Conservation (phyloP, 2,888 invertebrate genomes). For the Hypena proboscidalis region DNA sequence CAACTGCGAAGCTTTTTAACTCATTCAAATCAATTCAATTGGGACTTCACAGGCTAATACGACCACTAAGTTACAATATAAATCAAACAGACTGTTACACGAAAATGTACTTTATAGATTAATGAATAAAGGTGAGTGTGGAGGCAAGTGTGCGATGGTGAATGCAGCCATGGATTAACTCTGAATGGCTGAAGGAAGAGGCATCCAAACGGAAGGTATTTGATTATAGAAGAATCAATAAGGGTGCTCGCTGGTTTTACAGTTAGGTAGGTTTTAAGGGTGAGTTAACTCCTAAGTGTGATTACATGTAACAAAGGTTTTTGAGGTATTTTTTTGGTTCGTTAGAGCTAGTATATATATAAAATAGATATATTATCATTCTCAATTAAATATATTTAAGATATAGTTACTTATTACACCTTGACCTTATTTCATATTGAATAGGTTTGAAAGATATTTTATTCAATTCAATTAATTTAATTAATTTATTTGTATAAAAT, state of each 20-base stretch:
- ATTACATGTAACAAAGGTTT: no score
- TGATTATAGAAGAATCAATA: slow-evolving; percentile 57
- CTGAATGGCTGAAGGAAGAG: slow-evolving; percentile 35
- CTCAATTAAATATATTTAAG: no score
- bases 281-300: slow-evolving; percentile 31
- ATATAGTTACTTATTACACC: no score
- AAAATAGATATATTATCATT: no score
- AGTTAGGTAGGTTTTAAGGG: slow-evolving; percentile 38
- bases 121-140: slow-evolving; percentile 3
- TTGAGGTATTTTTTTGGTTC: no score
- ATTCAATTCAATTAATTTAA: no score
- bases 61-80: slow-evolving; percentile 28
- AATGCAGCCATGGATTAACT: slow-evolving; percentile 37
- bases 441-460: no score
- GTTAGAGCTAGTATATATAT: no score
- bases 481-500: no score
- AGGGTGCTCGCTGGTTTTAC: slow-evolving; percentile 37
- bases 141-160: slow-evolving; percentile 4
- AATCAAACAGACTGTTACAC: slow-evolving; percentile 1
- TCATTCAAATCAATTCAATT: slow-evolving; percentile 46
- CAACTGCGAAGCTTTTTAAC: slow-evolving; percentile 30
- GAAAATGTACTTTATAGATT: not conserved
- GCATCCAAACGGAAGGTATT: slow-evolving; percentile 52
- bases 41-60: slow-evolving; percentile 36
- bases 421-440: no score